These are phyloP conservation scores for Fregata magnificens DNA, from an alignment of 2,113 vertebrate species.

Conservation along the genomic window DNA sequence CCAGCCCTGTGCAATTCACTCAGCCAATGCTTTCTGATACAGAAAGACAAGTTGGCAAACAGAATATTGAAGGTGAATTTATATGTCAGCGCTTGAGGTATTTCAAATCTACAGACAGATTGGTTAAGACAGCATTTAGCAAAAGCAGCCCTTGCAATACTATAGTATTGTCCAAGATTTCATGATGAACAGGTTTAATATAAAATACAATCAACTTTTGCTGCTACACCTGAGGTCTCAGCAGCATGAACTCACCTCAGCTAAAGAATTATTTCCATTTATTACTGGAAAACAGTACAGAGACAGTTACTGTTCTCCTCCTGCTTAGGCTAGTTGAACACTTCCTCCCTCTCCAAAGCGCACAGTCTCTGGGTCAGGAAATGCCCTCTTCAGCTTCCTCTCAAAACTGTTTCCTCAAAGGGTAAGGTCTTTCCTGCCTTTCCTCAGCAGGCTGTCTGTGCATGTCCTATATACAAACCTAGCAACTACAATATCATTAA, in stretches of 20 bases:
- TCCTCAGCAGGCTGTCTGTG: not conserved
- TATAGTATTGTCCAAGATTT: not conserved
- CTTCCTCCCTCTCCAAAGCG: not conserved
- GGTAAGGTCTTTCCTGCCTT: not conserved
- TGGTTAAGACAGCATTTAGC: not conserved
- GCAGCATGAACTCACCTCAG: not conserved
- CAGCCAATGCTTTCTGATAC: not conserved
- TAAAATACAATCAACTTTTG: not conserved
- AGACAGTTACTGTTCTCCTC: not conserved
- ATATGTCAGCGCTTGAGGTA: not conserved
- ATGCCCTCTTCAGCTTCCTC: not conserved
- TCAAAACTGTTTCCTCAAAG: not conserved
- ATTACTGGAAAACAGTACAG: not conserved
- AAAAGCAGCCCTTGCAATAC: not conserved
- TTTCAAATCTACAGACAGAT: not conserved
- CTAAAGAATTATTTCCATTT: not conserved
- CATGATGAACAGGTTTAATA: not conserved
- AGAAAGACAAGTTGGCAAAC: not conserved
- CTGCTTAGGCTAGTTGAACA: not conserved
- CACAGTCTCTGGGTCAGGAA: not conserved
- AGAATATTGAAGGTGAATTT: not conserved
- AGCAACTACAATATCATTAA: not conserved
- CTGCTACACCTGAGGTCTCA: not conserved
- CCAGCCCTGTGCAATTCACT: not conserved
- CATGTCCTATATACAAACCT: not conserved